Evolutionary conservation across 1,140 invertebrate genomes (phyloP), one percentile per base, ranked within the genome.

Genomic region (Micrasema minimum): DNA sequence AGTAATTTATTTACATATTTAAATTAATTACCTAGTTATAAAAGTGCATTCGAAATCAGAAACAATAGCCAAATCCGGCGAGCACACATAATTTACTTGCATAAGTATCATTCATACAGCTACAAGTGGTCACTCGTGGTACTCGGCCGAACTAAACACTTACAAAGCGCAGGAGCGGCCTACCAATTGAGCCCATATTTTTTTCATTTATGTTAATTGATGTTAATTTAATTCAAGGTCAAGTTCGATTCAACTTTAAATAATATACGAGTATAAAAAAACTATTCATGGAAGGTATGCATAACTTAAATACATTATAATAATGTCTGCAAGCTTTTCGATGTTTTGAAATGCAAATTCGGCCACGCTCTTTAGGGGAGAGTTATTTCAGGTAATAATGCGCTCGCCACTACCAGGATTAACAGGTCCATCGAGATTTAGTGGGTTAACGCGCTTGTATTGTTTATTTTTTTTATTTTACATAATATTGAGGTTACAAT

Each of bases 171-270:
- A 62, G 57, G 57, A 62, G 57, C 57, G 14, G 57, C 67, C 67
- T 26, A 48, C 70, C 73, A 71, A 71, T 71, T 74, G 72, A 48
- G 64, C 65, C 69, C 72, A 71, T 66, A 74, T 74, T 74, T 74
- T n/a, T 62, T 75, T 71, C 69, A 71, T 75, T 75, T 75, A 75
- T 75, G 73, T 66, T 75, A 75, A 75, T 72, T 72, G 68, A 75
- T 75, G 73, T 72, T 75, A 75, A 75, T 75, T 75, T 65, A 62
- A 75, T 75, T 69, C 73, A 72, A 75, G 73, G 73, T 72, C 73
- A 75, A 75, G 69, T 75, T 72, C 73, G 69, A 71, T 71, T 74
- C 69, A 68, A 74, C 18, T 70, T 66, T 51, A 50, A 62, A 65
- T 43, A 46, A 35, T 61, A 38, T 53, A 66, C 7, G 23, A n/a